Evolutionary conservation across 2,797 vertebrate species (phyloP).

Genomic region (Enteromius fasciolatus): DNA sequence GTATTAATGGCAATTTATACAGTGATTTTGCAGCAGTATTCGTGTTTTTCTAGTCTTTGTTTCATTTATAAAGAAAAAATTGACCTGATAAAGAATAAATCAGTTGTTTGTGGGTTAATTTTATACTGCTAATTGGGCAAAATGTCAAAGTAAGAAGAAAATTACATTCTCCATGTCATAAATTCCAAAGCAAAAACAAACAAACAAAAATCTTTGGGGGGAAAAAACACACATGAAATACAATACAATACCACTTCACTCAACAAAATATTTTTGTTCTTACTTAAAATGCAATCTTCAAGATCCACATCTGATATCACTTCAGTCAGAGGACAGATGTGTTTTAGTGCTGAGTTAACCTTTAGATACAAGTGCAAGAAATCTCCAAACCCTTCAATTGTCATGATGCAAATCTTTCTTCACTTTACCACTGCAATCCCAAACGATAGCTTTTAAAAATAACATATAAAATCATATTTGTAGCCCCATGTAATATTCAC

Average conservation of each 20-base stretch:
- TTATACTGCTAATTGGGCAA: not conserved
- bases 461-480: slow-evolving; percentile 2
- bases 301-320: not conserved
- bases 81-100: slow-evolving; percentile 1
- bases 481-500: slow-evolving; percentile 11
- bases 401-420: slow-evolving; percentile 26
- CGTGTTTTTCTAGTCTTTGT: not conserved
- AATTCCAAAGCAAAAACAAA: slow-evolving; percentile 6
- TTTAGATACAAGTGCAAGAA: slow-evolving; percentile 41
- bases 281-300: too few species aligned
- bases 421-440: slow-evolving; percentile 32
- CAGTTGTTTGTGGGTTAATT: not conserved
- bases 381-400: slow-evolving; percentile 17
- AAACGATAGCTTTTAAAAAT: slow-evolving; percentile 27
- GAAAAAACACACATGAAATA: not conserved
- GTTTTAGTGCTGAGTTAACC: slow-evolving; percentile 5
- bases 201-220: not conserved
- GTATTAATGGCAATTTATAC: not conserved
- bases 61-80: not conserved
- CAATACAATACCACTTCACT: slow-evolving; percentile 31
- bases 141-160: not conserved
- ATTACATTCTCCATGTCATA: not conserved
- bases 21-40: not conserved
- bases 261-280: too few species aligned
- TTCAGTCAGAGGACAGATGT: not conserved